A percentile compares a stretch with the other conserved stretches of the same genome.
Evolutionary conservation across 2,888 invertebrate species (phyloP).

Genomic region (Zootermopsis nevadensis): DNA sequence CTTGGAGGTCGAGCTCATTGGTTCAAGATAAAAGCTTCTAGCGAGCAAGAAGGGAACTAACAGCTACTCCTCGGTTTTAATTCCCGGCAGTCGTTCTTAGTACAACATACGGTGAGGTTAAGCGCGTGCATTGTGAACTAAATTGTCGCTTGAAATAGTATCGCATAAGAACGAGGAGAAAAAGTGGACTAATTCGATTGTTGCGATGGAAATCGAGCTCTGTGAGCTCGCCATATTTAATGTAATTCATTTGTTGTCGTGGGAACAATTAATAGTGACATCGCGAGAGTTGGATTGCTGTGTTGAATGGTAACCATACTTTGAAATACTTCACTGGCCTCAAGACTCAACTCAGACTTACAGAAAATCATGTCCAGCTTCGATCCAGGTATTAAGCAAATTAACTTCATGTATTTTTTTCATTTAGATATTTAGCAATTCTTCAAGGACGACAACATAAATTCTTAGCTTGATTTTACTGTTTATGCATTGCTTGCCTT

Average conservation of each 20-base stretch:
- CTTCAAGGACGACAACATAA: not conserved
- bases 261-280: not conserved
- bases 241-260: not conserved
- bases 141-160: not conserved
- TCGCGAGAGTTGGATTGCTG: not conserved
- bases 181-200: not conserved
- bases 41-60: slow-evolving; percentile 7
- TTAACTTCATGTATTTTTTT: not conserved
- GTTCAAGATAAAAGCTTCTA: not conserved
- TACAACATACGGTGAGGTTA: not conserved
- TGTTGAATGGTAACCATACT: not conserved
- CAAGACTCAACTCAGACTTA: no score
- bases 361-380: not conserved
- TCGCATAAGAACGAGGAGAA: not conserved
- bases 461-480: not conserved
- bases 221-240: not conserved
- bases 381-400: not conserved
- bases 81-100: not conserved
- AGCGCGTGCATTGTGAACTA: not conserved
- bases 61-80: not conserved
- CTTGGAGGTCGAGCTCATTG: slow-evolving; percentile 9
- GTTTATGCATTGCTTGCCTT: not conserved
- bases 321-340: no score
- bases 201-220: slow-evolving; percentile 10
- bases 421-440: not conserved